Evolutionary conservation across 2,113 vertebrate species (phyloP).

Genomic region (Corythornis vintsioides): DNA sequence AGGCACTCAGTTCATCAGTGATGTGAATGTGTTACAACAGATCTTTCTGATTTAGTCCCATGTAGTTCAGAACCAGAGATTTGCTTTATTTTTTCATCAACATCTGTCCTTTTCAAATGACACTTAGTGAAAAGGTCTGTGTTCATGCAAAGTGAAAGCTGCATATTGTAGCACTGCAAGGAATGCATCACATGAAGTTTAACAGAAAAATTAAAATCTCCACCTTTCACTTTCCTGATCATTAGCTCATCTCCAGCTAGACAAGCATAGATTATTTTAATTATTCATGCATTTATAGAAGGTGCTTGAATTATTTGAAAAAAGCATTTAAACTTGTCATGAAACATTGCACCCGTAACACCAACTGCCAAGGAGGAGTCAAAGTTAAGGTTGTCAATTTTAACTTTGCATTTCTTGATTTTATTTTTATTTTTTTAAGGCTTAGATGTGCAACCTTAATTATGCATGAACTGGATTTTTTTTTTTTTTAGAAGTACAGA

Average conservation of each 20-base stretch:
- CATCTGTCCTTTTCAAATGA: not conserved
- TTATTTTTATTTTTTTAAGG: not conserved
- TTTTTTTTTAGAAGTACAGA: constrained; percentile 8
- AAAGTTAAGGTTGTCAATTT: constrained; percentile 50
- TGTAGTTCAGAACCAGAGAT: not conserved
- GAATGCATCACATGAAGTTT: not conserved
- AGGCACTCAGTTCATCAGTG: not conserved
- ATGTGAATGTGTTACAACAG: not conserved
- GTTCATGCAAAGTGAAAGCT: not conserved
- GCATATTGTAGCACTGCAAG: not conserved
- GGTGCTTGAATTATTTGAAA: constrained; percentile 42
- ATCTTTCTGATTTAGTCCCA: not conserved
- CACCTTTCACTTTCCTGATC: constrained; percentile 6
- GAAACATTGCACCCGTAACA: constrained; percentile 30
- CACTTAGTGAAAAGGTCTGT: not conserved
- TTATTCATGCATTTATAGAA: constrained; percentile 23
- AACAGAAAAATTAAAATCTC: not conserved
- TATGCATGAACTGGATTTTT: not conserved
- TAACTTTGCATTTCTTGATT: constrained; percentile 17
- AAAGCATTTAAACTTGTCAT: constrained; percentile 37
- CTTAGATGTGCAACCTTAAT: constrained; percentile 10
- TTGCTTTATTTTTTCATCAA: not conserved
- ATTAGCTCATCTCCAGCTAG: constrained; percentile 7
- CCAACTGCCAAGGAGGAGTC: constrained; percentile 28
- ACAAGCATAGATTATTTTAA: constrained; percentile 25